These are phyloP conservation scores for Hippotragus niger DNA, from an alignment of 2,113 vertebrate species.

Conservation along the genomic window DNA sequence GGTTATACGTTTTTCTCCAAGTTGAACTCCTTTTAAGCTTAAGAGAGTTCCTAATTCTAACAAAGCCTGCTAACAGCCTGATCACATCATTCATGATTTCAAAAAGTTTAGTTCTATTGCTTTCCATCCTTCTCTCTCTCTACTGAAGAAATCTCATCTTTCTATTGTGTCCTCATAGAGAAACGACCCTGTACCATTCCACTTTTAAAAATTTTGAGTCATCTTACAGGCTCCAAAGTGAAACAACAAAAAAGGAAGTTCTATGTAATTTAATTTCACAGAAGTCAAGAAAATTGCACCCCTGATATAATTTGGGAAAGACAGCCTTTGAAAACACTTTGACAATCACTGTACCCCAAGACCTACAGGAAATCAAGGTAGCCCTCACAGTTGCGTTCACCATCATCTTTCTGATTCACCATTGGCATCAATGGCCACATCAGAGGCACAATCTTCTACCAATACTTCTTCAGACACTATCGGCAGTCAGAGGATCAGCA, in stretches of 20 bases:
- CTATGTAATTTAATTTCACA: constrained; percentile 20
- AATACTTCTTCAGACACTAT: constrained; percentile 90
- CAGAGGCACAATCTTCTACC: constrained; percentile 86
- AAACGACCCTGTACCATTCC: background rate
- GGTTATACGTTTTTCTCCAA: constrained; percentile 13
- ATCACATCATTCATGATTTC: constrained; percentile 10
- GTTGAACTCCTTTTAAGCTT: constrained; percentile 22
- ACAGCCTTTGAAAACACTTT: constrained; percentile 32
- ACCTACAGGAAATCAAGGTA: constrained; percentile 98
- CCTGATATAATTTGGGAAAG: constrained; percentile 4
- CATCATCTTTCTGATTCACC: constrained; percentile 86
- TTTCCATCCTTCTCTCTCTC: background rate
- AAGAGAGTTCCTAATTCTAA: constrained; percentile 32
- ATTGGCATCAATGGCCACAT: constrained; percentile 90
- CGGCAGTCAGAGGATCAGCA: constrained; percentile 81
- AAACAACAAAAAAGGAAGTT: constrained; percentile 31
- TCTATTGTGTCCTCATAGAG: background rate
- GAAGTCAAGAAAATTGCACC: constrained; percentile 44
- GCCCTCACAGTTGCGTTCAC: constrained; percentile 93
- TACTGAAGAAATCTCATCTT: constrained; percentile 32
- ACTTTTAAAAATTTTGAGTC: constrained; percentile 34
- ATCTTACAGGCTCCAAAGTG: constrained; percentile 10
- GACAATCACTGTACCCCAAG: constrained; percentile 28
- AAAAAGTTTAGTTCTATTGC: constrained; percentile 22
- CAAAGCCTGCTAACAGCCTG: constrained; percentile 6